Percentiles rank a stretch among this genome's conserved stretches.
Conservation (phyloP, 1,140 invertebrate species). For the Phthorimaea operculella region DNA sequence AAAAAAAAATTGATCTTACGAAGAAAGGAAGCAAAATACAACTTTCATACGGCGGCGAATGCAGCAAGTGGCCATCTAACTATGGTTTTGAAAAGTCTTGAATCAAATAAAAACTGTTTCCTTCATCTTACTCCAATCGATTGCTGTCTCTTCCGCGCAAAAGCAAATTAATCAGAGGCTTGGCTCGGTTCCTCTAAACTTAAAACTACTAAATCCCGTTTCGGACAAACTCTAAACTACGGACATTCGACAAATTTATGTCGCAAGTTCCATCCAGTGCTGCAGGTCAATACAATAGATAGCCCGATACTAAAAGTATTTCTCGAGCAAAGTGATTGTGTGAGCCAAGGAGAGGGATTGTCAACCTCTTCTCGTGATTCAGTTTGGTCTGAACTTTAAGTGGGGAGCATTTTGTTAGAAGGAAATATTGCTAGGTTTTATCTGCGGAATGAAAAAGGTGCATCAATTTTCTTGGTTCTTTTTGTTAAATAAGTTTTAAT, state of each 20-base stretch:
- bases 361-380: neutral
- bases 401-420: too few species aligned
- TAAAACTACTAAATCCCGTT: neutral
- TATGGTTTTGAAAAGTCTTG: too few species aligned
- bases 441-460: too few species aligned
- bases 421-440: too few species aligned
- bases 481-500: too few species aligned
- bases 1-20: too few species aligned
- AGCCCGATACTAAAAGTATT: neutral
- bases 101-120: too few species aligned
- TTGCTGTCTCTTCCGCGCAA: neutral
- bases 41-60: too few species aligned
- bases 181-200: neutral
- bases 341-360: neutral
- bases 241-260: conserved; percentile 1
- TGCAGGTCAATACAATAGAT: conserved; percentile 1
- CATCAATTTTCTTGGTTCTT: too few species aligned
- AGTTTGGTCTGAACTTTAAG: neutral
- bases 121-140: too few species aligned
- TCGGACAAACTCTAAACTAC: neutral
- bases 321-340: neutral
- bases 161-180: neutral
- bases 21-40: too few species aligned
- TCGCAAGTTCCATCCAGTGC: neutral
- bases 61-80: too few species aligned